Evolutionary conservation across 2,797 vertebrate genomes (phyloP), one percentile per base, ranked within the genome.

Genomic region (Perodicticus potto): DNA sequence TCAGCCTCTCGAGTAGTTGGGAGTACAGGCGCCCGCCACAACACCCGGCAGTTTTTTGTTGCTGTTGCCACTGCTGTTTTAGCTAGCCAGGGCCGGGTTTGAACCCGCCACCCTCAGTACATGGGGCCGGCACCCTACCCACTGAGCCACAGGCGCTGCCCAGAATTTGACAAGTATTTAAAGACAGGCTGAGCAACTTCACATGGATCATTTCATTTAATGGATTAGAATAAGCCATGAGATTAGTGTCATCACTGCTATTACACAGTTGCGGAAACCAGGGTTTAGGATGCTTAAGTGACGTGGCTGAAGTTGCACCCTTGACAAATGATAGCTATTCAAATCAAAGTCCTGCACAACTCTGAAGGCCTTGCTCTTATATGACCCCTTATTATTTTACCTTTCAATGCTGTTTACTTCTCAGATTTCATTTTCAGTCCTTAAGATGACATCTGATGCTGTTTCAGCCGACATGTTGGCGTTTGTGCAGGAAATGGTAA

Each of bases 281-380:
- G 53, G 29, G 32, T 76, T 82, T 83, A 86, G 80, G 37, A 7
- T 57, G 74, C 40, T 37, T 53, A 61, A 83, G n/a, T 20, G 61
- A 59, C 14, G 32, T 91, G n/a, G 80, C 59, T 59, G 1, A 86
- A 86, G 57, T 81, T 65, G 61, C 34, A 65, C 2, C 11, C 20
- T 65, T 84, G 80, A 69, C 87, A n/a, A 91, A 74, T 74, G 86
- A 34, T 65, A 76, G 29, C 63, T 65, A 29, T 74, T 89, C 78
- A 83, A 53, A 77, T 76, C 65, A 61, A 14, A 88, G 55, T 40
- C 49, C 32, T 34, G 43, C 2, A 2, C 45, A 10, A 45, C 61
- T 87, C 67, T 13, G 25, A 2, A 65, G 88, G 29, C n/a, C 40
- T 86, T 74, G 45, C 70, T 91, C 14, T 84, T 77, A 34, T 55